Percentiles rank a stretch among this genome's conserved stretches.
Evolutionary conservation across 2,113 vertebrate species (phyloP).

Genomic region (Tautogolabrus adspersus): DNA sequence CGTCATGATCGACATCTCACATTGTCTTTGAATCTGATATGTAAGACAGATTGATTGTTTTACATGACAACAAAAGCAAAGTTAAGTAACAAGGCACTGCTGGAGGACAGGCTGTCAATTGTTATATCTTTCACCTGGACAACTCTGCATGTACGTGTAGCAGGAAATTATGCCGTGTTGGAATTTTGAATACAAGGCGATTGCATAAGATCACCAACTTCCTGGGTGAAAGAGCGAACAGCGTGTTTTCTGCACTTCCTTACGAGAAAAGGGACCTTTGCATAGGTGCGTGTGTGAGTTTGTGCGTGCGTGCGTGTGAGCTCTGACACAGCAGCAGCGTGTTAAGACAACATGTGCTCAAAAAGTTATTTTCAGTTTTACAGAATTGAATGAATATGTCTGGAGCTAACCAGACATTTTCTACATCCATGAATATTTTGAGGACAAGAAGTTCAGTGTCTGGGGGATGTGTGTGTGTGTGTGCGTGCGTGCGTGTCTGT

Average conservation of each 20-base stretch:
- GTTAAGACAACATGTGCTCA: background rate
- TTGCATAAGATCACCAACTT: background rate
- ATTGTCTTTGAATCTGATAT: background rate
- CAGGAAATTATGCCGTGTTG: background rate
- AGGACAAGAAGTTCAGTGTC: constrained; percentile 55
- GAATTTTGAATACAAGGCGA: background rate
- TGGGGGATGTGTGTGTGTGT: constrained; percentile 7
- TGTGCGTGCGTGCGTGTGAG: background rate
- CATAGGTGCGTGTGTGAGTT: too few relatives aligned
- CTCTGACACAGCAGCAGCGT: background rate
- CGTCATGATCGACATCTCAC: background rate
- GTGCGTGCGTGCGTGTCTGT: background rate
- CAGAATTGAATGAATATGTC: constrained; percentile 1
- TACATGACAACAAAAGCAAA: background rate
- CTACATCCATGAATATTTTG: constrained; percentile 18
- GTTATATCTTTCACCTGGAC: background rate
- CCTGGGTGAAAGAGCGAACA: background rate
- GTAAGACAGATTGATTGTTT: background rate
- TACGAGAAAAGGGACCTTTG: background rate
- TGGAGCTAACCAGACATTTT: constrained; percentile 5
- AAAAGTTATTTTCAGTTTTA: background rate
- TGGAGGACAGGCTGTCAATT: background rate
- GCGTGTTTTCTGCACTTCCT: constrained; percentile 25
- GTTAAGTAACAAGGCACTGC: background rate
- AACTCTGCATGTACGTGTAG: background rate